Evolutionary conservation across 1,140 invertebrate genomes (phyloP).

Genomic region (Lepidostoma basale): DNA sequence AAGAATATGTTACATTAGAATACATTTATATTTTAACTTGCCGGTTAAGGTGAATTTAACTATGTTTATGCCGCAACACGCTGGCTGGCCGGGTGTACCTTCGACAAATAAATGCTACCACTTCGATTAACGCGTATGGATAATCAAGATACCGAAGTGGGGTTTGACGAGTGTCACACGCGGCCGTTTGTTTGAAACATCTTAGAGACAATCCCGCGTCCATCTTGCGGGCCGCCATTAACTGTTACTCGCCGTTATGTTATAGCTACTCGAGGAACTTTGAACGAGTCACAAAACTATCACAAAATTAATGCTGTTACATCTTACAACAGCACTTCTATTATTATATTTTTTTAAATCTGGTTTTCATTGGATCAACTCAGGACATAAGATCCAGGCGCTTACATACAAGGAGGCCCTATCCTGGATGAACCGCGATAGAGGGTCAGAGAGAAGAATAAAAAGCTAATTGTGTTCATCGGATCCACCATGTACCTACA

Average conservation of each 20-base stretch:
- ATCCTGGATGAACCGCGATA: neutral
- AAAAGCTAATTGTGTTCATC: neutral
- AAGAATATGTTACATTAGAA: no score
- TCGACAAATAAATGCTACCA: neutral
- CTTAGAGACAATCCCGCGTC: slow-evolving; percentile 2
- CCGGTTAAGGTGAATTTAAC: no score
- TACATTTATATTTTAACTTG: no score
- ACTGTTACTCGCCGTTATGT: neutral
- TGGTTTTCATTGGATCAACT: no score
- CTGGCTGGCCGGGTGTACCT: neutral
- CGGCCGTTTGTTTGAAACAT: slow-evolving; percentile 6
- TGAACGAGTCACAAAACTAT: neutral
- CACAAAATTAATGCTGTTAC: no score
- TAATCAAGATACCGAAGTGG: slow-evolving; percentile 14
- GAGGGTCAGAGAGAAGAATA: neutral
- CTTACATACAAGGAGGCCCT: no score
- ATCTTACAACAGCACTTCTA: no score
- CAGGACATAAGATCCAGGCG: no score
- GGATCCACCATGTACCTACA: no score
- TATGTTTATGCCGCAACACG: no score
- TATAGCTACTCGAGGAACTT: neutral
- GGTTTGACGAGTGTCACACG: slow-evolving; percentile 20
- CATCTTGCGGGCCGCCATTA: slow-evolving; percentile 12
- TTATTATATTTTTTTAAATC: no score
- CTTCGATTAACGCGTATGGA: slow-evolving; percentile 18